Evolutionary conservation across 2,797 vertebrate genomes (phyloP).

Genomic region (Sylvilagus floridanus): DNA sequence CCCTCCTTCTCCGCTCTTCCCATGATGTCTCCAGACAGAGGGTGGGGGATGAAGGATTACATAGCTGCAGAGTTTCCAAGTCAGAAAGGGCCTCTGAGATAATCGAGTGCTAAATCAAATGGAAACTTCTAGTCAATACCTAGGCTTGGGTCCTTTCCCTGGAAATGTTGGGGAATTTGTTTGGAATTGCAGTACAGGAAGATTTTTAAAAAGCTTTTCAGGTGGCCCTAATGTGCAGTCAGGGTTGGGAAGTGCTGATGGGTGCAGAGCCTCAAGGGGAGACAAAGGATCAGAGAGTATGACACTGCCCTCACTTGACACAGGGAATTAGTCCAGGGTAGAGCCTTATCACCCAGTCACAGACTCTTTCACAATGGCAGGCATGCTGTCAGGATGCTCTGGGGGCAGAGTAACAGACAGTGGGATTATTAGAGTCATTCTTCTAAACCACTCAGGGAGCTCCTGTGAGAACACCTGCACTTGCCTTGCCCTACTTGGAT

Average conservation of each 20-base stretch:
- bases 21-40: neutral
- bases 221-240: neutral
- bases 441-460: neutral
- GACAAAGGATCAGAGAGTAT: neutral
- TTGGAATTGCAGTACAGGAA: neutral
- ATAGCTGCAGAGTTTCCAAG: neutral
- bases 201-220: neutral
- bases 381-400: neutral
- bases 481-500: neutral
- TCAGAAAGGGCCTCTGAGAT: slow-evolving; percentile 59
- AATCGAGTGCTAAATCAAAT: neutral
- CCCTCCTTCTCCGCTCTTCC: neutral
- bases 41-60: slow-evolving; percentile 59
- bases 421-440: neutral
- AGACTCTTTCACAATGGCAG: neutral
- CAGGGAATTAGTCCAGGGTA: neutral
- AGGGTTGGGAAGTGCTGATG: neutral
- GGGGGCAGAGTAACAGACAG: neutral
- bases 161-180: neutral
- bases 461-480: neutral
- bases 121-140: slow-evolving; percentile 36
- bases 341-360: accelerated
- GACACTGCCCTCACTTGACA: neutral
- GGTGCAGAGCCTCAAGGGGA: neutral
- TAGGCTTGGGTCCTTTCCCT: neutral